Evolutionary conservation across 1,140 invertebrate species (phyloP).

Genomic region (Laupala kohalensis): DNA sequence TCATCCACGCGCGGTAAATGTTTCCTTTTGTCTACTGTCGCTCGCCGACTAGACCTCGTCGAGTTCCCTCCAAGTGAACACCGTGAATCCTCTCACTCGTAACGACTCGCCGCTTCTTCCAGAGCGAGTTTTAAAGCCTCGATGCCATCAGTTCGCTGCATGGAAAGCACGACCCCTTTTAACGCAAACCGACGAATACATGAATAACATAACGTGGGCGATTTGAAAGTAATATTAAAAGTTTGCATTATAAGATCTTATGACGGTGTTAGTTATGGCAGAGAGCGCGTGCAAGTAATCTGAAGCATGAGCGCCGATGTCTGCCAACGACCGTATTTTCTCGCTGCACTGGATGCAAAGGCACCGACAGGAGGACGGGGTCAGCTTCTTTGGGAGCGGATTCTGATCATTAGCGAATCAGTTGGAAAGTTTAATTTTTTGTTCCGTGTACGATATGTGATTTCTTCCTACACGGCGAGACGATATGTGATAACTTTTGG

Average conservation of each 20-base stretch:
- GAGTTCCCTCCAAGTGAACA: not conserved
- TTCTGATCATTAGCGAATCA: too few relatives aligned
- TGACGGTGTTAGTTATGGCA: not conserved
- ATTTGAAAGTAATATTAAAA: not conserved
- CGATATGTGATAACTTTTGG: too few relatives aligned
- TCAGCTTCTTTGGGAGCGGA: too few relatives aligned
- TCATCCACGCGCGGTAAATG: too few relatives aligned
- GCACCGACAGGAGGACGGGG: too few relatives aligned
- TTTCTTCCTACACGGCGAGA: too few relatives aligned
- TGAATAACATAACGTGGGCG: not conserved
- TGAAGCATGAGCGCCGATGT: not conserved
- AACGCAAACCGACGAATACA: not conserved
- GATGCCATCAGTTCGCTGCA: not conserved
- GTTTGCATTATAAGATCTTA: not conserved
- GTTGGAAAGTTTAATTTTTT: too few relatives aligned
- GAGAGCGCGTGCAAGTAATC: not conserved
- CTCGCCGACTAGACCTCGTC: too few relatives aligned
- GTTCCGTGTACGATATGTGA: too few relatives aligned
- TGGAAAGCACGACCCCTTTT: not conserved
- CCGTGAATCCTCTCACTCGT: not conserved
- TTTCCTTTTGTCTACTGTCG: too few relatives aligned
- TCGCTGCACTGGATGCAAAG: too few relatives aligned
- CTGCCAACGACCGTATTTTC: not conserved
- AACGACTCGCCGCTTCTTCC: too few relatives aligned
- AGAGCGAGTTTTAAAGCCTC: not conserved